A percentile compares a stretch with the other conserved stretches of the same genome.
These are phyloP conservation scores for Sinelater perroti DNA, from an alignment of 2,888 invertebrate genomes.

Conservation along the genomic window DNA sequence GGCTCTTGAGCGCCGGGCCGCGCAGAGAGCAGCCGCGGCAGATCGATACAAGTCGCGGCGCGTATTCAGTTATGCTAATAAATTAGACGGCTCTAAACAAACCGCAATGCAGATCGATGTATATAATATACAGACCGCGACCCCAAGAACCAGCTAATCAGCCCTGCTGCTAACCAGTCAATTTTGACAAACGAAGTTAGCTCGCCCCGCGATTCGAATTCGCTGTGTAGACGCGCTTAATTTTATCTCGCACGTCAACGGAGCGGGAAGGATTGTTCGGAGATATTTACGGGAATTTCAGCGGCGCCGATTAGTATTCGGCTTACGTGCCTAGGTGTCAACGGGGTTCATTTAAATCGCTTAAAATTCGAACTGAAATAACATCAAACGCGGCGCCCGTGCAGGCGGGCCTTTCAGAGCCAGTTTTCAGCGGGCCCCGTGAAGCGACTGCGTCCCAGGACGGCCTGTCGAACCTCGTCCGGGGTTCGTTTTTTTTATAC, in stretches of 20 bases:
- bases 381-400: conserved; percentile 12
- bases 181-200: not conserved
- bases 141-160: conserved; percentile 21
- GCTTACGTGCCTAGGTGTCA: conserved; percentile 30
- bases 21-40: conserved; percentile 38
- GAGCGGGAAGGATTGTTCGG: conserved; percentile 31
- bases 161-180: conserved; percentile 15
- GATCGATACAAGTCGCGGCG: conserved; percentile 61
- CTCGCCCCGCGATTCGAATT: not conserved
- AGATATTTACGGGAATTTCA: conserved; percentile 33
- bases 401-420: no score
- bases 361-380: conserved; percentile 17
- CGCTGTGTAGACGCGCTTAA: conserved; percentile 4
- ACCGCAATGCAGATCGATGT: conserved; percentile 62
- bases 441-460: no score
- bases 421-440: conserved; percentile 7
- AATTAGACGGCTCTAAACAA: conserved; percentile 62
- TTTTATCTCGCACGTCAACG: conserved; percentile 35
- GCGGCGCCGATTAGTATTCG: conserved; percentile 38
- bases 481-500: no score
- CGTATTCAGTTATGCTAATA: conserved; percentile 61
- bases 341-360: conserved; percentile 32
- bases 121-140: conserved; percentile 41
- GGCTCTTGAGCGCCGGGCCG: conserved; percentile 33
- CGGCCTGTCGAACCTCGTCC: no score